A percentile compares a stretch with the other conserved stretches of the same genome.
Conservation (phyloP, 2,888 invertebrate genomes). For the Eupithecia subumbrata region DNA sequence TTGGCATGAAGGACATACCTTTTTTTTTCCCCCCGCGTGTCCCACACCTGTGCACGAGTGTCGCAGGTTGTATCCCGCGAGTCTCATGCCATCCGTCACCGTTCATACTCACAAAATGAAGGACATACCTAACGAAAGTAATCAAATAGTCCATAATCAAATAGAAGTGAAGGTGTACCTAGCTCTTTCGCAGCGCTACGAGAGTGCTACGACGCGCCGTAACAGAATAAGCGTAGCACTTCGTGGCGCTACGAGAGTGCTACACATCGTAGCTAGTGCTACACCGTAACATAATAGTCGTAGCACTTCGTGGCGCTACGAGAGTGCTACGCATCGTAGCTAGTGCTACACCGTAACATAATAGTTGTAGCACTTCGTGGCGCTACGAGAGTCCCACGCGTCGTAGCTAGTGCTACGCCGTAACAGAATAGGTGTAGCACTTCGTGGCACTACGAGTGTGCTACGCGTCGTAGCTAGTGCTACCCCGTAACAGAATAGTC, state of each 20-base stretch:
- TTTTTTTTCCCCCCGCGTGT: too few species aligned
- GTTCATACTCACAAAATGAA: too few species aligned
- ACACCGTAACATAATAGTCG: neutral
- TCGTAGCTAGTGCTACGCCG: neutral
- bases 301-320: neutral
- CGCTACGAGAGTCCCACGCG: neutral
- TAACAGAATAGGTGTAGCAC: neutral
- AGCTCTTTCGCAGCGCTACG: neutral
- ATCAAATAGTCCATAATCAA: neutral
- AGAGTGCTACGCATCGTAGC: neutral
- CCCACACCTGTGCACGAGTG: too few species aligned
- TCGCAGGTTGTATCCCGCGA: too few species aligned
- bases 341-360: neutral
- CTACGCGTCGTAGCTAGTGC: neutral
- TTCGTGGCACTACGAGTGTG: neutral
- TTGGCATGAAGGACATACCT: too few species aligned
- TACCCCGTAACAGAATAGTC: neutral
- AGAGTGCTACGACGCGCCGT: neutral
- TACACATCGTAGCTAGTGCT: neutral
- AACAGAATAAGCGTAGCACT: neutral
- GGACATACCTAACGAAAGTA: too few species aligned
- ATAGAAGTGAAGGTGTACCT: neutral
- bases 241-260: neutral
- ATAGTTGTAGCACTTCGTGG: neutral
- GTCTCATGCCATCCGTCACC: too few species aligned